Evolutionary conservation across 2,113 vertebrate genomes (phyloP).

Genomic region (Bolborhynchus lineola): DNA sequence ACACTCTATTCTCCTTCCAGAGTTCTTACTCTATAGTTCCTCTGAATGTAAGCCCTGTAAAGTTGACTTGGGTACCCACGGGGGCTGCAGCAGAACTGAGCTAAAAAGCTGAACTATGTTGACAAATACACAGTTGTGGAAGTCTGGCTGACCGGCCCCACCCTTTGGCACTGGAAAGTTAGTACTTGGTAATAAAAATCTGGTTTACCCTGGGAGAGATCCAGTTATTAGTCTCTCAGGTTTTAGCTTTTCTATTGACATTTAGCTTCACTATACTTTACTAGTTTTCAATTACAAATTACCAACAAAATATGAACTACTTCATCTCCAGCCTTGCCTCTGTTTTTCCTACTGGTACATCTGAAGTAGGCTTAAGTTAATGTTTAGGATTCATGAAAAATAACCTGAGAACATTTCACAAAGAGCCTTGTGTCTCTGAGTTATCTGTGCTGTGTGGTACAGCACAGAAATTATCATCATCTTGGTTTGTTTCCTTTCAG

Average conservation of each 20-base stretch:
- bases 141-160: neutral
- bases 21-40: neutral
- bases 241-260: constrained; percentile 20
- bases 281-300: neutral
- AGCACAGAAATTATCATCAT: neutral
- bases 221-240: neutral
- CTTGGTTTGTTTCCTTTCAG: constrained; percentile 7
- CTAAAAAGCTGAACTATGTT: neutral
- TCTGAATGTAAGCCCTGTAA: neutral
- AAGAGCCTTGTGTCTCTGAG: neutral
- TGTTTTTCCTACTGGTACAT: neutral
- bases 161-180: constrained; percentile 36
- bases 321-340: neutral
- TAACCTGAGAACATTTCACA: neutral
- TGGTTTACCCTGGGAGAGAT: neutral
- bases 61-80: neutral
- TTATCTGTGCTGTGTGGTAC: neutral
- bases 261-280: neutral
- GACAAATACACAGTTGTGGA: neutral
- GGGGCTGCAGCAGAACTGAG: neutral
- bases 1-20: neutral
- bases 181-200: constrained; percentile 17
- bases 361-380: neutral
- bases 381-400: neutral
- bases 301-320: neutral